Base-by-base conservation (phyloP, 2,888 invertebrate species). In the Crossocerus cetratus region DNA sequence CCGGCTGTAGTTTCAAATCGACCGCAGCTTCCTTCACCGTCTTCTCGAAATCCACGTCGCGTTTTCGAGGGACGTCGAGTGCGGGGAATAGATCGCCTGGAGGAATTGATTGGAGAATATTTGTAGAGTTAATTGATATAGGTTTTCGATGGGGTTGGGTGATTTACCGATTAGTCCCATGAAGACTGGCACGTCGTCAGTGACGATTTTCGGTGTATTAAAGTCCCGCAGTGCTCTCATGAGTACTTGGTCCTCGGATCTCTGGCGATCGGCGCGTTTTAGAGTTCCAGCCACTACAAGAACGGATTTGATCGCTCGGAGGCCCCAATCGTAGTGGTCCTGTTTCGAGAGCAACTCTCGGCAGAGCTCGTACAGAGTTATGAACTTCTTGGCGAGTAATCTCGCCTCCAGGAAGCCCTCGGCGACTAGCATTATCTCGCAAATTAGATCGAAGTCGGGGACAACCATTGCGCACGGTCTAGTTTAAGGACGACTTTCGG, bases 381-480 rank as follows among this genome's bases (percentile, higher is more conserved):
- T 97, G 90, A 98, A 98, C 91, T 98, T 98, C 77, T 97, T 93
- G 21, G 98, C 98, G 72, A 98, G 90, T 23, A 97, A 90, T 81
- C 97, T 93, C 4, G 98, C 98, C 74, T 98, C 98, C 87, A 97
- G 95, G 90, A 98, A 98, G 53, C 98, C 98, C 91, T 98, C 98
- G 3, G 97, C 97, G 14, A 97, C 97, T 91, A 98, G 93, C 97
- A 98, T 98, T 89, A 98, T 98, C 92, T 98, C 98, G 90, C 97
- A 97, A 89, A 98, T 98, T 86, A 98, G 90, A 84, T 97, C 98
- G 90, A 98, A 97, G 91, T 98, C 98, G 0, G 98, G 98, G 14
- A 98, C 98, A 13, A 98, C 98, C 98, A 98, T 98, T 68, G 98
- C 98, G 89, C 98, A 98, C 0, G 98, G 98, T 86, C 98, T 95